Conservation (phyloP, 1,140 invertebrate species). For the Melanaphis sacchari region DNA sequence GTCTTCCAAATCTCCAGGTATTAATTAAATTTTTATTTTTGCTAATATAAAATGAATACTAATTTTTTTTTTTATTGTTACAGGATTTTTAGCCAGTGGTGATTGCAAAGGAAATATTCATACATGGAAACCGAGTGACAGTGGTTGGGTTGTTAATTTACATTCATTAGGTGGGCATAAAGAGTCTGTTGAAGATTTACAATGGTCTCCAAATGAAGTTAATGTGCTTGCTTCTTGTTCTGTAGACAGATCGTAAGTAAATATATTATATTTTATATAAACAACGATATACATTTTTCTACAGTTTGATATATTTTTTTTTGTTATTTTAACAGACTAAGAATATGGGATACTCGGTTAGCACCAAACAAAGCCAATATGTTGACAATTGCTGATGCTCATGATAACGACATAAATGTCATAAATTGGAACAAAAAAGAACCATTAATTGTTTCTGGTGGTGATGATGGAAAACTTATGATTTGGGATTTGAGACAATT, state of each 20-base stretch:
- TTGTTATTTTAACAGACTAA: slow-evolving; percentile 68
- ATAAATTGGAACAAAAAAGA: slow-evolving; percentile 95
- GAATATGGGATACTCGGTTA: slow-evolving; percentile 89
- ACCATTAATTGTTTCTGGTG: slow-evolving; percentile 89
- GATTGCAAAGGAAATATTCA: slow-evolving; percentile 92
- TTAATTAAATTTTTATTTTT: slow-evolving; percentile 56
- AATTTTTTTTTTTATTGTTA: slow-evolving; percentile 59
- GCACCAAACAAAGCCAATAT: slow-evolving; percentile 89
- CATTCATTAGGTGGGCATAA: slow-evolving; percentile 86
- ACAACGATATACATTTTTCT: slow-evolving; percentile 22
- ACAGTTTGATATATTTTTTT: slow-evolving; percentile 57
- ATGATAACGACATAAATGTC: slow-evolving; percentile 94
- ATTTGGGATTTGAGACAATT: slow-evolving; percentile 96
- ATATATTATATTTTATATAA: not conserved
- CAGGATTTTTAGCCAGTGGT: slow-evolving; percentile 82
- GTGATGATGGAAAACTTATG: slow-evolving; percentile 93
- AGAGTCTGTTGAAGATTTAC: slow-evolving; percentile 95
- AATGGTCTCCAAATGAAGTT: slow-evolving; percentile 97
- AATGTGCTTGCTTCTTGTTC: slow-evolving; percentile 96
- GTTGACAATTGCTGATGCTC: slow-evolving; percentile 85
- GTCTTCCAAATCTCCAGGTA: slow-evolving; percentile 80
- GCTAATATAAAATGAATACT: not conserved
- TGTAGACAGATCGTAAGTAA: slow-evolving; percentile 79
- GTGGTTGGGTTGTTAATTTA: slow-evolving; percentile 88
- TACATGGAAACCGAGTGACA: slow-evolving; percentile 84